phyloP scores from a whole-genome alignment of 1,140 invertebrate species.

The Lethocerus indicus region DNA sequence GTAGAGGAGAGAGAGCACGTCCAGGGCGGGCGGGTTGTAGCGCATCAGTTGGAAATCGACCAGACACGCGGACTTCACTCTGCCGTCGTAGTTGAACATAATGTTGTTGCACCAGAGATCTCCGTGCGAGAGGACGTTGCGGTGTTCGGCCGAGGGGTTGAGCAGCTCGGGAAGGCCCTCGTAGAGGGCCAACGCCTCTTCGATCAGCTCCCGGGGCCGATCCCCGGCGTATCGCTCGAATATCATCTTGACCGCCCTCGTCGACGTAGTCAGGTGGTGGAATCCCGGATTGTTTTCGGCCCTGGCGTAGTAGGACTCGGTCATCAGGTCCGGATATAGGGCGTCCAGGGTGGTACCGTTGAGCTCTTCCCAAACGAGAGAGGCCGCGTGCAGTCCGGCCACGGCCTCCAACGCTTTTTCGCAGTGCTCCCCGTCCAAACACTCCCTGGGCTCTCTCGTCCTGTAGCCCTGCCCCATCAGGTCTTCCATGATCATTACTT shows the following conservation, averaged over 20 bases:
- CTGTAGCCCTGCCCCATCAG: background rate
- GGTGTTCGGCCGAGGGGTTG: background rate
- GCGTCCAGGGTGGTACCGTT: background rate
- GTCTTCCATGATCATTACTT: background rate
- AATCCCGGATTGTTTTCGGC: background rate
- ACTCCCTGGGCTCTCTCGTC: background rate
- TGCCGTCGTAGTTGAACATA: constrained; percentile 1
- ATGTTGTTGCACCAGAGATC: constrained; percentile 3
- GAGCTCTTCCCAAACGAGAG: background rate
- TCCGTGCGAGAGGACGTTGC: background rate
- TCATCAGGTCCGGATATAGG: background rate
- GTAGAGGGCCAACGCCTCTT: background rate
- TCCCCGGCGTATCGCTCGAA: background rate
- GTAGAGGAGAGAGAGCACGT: background rate
- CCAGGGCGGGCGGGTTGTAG: background rate
- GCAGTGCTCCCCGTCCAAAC: background rate
- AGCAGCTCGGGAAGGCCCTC: background rate
- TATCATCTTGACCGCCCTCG: background rate
- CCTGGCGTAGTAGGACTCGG: background rate
- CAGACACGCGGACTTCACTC: background rate
- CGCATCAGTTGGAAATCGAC: background rate
- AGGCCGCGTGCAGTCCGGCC: background rate
- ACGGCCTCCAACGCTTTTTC: background rate
- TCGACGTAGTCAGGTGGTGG: background rate
- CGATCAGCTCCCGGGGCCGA: background rate